These are phyloP conservation scores for Diabrotica balteata DNA, from an alignment of 2,888 invertebrate species.

Conservation along the genomic window DNA sequence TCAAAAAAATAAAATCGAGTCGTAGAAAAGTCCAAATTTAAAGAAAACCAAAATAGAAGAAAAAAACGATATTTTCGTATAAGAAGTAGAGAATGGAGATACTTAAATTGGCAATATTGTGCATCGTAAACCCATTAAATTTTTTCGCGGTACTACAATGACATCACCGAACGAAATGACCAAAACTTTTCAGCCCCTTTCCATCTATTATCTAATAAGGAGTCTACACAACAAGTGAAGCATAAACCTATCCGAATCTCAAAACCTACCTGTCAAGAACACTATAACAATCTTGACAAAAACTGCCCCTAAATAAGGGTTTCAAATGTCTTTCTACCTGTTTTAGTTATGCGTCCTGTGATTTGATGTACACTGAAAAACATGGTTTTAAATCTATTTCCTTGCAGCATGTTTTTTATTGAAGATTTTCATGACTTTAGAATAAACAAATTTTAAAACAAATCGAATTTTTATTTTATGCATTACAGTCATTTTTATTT, in stretches of 20 bases:
- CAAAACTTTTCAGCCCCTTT: constrained; percentile 43
- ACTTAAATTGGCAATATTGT: too few species aligned
- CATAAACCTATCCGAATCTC: constrained; percentile 50
- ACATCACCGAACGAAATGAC: constrained; percentile 26
- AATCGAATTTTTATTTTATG: too few species aligned
- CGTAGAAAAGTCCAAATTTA: too few species aligned
- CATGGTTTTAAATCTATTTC: background rate
- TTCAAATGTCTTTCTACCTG: constrained; percentile 48
- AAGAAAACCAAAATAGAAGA: too few species aligned
- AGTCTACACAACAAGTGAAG: constrained; percentile 57
- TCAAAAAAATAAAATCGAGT: too few species aligned
- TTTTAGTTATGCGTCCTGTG: constrained; percentile 23
- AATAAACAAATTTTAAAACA: too few species aligned
- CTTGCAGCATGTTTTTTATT: background rate
- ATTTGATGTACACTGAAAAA: constrained; percentile 20
- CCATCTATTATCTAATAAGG: constrained; percentile 57
- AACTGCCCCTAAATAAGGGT: constrained; percentile 53
- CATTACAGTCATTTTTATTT: too few species aligned
- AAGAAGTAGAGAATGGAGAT: too few species aligned
- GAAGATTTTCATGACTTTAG: background rate
- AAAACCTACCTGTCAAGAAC: constrained; percentile 54
- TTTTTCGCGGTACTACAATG: background rate
- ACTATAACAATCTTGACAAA: constrained; percentile 50
- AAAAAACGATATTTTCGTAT: too few species aligned
- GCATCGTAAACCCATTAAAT: too few species aligned